phyloP scores from a whole-genome alignment of 2,797 vertebrate species.

The Lagodon rhomboides region DNA sequence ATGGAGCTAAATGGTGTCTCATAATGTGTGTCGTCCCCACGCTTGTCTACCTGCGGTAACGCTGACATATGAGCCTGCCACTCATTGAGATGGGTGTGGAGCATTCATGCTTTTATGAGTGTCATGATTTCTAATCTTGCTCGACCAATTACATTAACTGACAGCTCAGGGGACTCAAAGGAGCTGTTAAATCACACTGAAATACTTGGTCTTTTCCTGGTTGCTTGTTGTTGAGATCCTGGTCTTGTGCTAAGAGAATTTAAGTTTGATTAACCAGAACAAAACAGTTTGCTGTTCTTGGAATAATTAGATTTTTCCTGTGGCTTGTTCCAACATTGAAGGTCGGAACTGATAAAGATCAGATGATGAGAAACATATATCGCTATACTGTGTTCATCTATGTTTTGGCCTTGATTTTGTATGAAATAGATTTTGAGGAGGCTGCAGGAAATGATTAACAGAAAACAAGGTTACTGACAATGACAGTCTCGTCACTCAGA shows the following conservation, averaged over 20 bases:
- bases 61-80: slow-evolving; percentile 57
- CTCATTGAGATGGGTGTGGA: slow-evolving; percentile 58
- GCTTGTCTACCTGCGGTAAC: slow-evolving; percentile 50
- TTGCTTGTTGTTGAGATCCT: slow-evolving; percentile 22
- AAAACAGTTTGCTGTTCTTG: slow-evolving; percentile 10
- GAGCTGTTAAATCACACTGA: slow-evolving; percentile 63
- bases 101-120: slow-evolving; percentile 65
- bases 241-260: slow-evolving; percentile 7
- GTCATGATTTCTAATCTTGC: slow-evolving; percentile 71
- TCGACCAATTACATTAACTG: slow-evolving; percentile 71
- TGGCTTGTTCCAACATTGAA: slow-evolving; percentile 16
- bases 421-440: not conserved
- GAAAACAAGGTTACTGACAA: slow-evolving; percentile 10
- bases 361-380: slow-evolving; percentile 1
- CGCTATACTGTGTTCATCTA: not conserved
- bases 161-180: slow-evolving; percentile 64
- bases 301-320: slow-evolving; percentile 6
- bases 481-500: not conserved
- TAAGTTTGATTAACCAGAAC: not conserved
- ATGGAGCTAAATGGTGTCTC: slow-evolving; percentile 24
- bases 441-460: not conserved
- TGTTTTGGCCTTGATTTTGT: not conserved
- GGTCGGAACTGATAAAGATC: not conserved
- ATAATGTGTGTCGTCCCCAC: slow-evolving; percentile 28
- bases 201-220: slow-evolving; percentile 35